These are phyloP conservation scores for Coelopa pilipes DNA, from an alignment of 2,888 invertebrate species.

Conservation along the genomic window DNA sequence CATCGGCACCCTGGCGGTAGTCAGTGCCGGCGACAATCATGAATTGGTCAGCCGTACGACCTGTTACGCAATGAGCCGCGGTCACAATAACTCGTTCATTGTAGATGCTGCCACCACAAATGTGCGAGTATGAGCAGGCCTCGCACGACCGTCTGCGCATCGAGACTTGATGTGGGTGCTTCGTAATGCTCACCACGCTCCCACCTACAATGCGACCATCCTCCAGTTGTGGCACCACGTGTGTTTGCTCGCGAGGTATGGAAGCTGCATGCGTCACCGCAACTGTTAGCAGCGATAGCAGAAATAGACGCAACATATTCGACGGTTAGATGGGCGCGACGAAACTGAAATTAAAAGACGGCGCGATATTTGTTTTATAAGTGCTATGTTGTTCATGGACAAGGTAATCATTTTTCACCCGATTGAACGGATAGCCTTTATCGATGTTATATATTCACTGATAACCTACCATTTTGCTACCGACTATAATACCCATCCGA, in stretches of 20 bases:
- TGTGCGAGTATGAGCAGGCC: constrained; percentile 45
- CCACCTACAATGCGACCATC: constrained; percentile 58
- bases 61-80: constrained; percentile 59
- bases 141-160: constrained; percentile 48
- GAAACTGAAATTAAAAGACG: background rate
- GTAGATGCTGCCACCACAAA: constrained; percentile 48
- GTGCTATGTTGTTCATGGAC: too few species aligned
- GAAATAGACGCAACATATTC: background rate
- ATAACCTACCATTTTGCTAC: too few species aligned
- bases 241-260: too few species aligned
- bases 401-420: too few species aligned
- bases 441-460: too few species aligned
- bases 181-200: constrained; percentile 45
- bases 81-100: constrained; percentile 50
- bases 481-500: too few species aligned
- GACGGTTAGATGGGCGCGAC: background rate
- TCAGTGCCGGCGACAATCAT: constrained; percentile 45
- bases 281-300: background rate
- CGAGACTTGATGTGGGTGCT: constrained; percentile 54
- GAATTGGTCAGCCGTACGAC: constrained; percentile 43
- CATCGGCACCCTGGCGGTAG: constrained; percentile 64
- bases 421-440: too few species aligned
- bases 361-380: background rate
- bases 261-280: background rate
- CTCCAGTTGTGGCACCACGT: background rate